Evolutionary conservation across 2,888 invertebrate genomes (phyloP).

Genomic region (Eupithecia abbreviata): DNA sequence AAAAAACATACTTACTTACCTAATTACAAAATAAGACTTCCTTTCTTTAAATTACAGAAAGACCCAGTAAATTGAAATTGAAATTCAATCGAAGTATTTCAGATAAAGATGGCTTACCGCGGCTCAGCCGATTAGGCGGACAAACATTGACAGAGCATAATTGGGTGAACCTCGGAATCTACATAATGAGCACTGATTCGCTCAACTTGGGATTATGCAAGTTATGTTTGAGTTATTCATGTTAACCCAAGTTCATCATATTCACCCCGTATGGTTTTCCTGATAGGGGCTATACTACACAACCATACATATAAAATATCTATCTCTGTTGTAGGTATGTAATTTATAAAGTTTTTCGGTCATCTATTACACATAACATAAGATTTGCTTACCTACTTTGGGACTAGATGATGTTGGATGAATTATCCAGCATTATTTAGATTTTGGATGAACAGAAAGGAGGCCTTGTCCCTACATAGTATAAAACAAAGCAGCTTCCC

Average conservation of each 20-base stretch:
- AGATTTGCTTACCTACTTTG: background rate
- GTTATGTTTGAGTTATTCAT: constrained; percentile 73
- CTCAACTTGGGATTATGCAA: constrained; percentile 75
- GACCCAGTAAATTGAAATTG: background rate
- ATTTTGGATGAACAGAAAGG: background rate
- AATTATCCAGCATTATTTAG: background rate
- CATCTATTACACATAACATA: too few relatives aligned
- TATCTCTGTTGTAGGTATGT: too few relatives aligned
- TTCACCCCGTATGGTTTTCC: constrained; percentile 38
- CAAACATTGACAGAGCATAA: constrained; percentile 80
- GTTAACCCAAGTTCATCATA: constrained; percentile 67
- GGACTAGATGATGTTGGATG: background rate
- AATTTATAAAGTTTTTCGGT: too few relatives aligned
- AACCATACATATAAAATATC: background rate
- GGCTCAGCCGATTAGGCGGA: constrained; percentile 64
- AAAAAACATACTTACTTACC: background rate
- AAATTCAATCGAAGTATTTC: constrained; percentile 45
- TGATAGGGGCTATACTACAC: background rate
- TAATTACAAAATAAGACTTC: background rate
- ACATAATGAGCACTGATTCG: constrained; percentile 78
- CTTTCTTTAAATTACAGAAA: background rate
- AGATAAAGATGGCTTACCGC: constrained; percentile 51
- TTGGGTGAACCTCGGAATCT: constrained; percentile 78
- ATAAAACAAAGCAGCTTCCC: too few relatives aligned
- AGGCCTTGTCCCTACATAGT: background rate